A percentile compares a stretch with the other conserved stretches of the same genome.
Conservation (phyloP, 2,797 vertebrate genomes). For the Tarsius wallacei region DNA sequence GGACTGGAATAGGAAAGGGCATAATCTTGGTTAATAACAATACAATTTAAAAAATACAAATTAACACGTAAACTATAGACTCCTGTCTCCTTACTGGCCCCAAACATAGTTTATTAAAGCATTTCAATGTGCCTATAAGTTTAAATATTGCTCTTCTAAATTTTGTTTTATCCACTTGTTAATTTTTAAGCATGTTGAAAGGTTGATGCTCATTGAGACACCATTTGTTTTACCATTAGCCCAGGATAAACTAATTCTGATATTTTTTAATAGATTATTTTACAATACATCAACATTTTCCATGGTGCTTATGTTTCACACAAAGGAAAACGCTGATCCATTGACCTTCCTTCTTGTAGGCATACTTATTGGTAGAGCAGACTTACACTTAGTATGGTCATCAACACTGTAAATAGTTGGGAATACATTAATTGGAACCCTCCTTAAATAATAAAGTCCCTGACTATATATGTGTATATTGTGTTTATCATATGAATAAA, state of each 20-base stretch:
- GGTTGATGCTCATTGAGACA: background rate
- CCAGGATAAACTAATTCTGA: background rate
- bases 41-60: background rate
- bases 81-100: background rate
- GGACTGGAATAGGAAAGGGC: background rate
- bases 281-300: background rate
- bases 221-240: background rate
- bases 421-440: background rate
- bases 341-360: background rate
- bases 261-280: background rate
- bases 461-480: background rate
- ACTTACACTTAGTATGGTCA: background rate
- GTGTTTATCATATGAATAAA: conserved; percentile 16
- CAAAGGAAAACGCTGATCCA: background rate
- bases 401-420: background rate
- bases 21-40: background rate
- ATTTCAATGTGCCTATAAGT: background rate
- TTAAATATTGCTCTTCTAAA: background rate
- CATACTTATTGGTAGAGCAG: background rate
- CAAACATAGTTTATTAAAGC: background rate
- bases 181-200: background rate
- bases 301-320: background rate
- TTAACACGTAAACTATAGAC: background rate
- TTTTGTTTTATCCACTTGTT: background rate
- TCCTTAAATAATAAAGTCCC: background rate